Conservation (phyloP, 2,888 invertebrate genomes). For the Thecophora atra region DNA sequence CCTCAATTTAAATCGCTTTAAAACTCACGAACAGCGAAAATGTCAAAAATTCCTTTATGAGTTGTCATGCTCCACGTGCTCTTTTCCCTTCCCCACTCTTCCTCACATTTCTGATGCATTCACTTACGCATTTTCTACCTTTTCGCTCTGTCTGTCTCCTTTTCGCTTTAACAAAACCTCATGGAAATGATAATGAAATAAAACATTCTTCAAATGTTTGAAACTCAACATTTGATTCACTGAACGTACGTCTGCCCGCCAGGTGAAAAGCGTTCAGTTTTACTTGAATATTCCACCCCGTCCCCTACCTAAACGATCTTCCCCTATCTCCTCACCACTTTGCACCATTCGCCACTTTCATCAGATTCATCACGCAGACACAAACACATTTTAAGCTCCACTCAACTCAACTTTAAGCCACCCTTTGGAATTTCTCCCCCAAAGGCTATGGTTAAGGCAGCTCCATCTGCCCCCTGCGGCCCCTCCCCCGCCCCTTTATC, state of each 20-base stretch:
- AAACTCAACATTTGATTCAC: slow-evolving; percentile 8
- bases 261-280: slow-evolving; percentile 50
- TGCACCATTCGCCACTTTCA: not conserved
- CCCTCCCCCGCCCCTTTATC: slow-evolving; percentile 38
- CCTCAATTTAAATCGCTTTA: no score
- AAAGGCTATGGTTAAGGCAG: not conserved
- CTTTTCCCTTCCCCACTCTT: slow-evolving; percentile 36
- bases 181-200: slow-evolving; percentile 12
- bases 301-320: slow-evolving; percentile 38
- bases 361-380: slow-evolving; percentile 23
- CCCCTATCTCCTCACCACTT: not conserved
- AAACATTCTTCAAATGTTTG: slow-evolving; percentile 1
- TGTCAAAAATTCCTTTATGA: no score
- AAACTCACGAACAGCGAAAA: no score
- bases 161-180: not conserved
- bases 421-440: not conserved
- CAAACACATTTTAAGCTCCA: slow-evolving; percentile 11
- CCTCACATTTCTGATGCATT: no score
- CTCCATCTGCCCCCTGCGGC: not conserved
- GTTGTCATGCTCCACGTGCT: slow-evolving; percentile 4
- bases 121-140: no score
- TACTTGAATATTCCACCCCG: not conserved
- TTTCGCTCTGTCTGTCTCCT: slow-evolving; percentile 37
- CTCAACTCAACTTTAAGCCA: not conserved
- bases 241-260: slow-evolving; percentile 51